These are phyloP conservation scores for Punctoribates punctum DNA, from an alignment of 2,888 invertebrate species.

Conservation along the genomic window DNA sequence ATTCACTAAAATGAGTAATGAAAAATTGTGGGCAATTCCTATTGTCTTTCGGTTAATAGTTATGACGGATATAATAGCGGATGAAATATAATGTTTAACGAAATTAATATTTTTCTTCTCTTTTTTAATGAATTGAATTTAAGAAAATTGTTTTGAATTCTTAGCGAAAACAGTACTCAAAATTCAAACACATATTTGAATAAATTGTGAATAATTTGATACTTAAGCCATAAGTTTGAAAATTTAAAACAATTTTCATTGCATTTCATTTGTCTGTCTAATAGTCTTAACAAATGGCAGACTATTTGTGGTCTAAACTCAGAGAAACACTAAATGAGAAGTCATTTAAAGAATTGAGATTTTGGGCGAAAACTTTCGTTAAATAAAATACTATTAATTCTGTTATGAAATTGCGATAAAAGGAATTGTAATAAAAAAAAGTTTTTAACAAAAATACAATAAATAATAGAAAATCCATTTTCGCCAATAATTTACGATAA, in stretches of 20 bases:
- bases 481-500: background rate
- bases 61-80: too few species aligned
- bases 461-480: background rate
- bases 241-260: background rate
- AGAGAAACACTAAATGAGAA: slow-evolving; percentile 15
- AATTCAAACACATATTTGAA: background rate
- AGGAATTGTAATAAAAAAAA: background rate
- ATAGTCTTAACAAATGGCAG: slow-evolving; percentile 14
- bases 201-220: background rate
- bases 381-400: background rate
- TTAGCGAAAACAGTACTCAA: background rate
- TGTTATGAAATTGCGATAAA: background rate
- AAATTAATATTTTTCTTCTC: background rate
- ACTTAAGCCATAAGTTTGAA: slow-evolving; percentile 4
- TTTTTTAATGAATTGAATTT: slow-evolving; percentile 3
- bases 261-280: background rate
- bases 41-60: too few species aligned
- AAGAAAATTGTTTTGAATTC: slow-evolving; percentile 15
- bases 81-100: too few species aligned
- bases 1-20: too few species aligned
- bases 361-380: background rate
- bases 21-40: too few species aligned
- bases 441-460: slow-evolving; percentile 6
- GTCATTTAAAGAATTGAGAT: slow-evolving; percentile 17
- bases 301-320: slow-evolving; percentile 21